phyloP scores from a whole-genome alignment of 2,113 vertebrate genomes.

The Suricata suricatta region DNA sequence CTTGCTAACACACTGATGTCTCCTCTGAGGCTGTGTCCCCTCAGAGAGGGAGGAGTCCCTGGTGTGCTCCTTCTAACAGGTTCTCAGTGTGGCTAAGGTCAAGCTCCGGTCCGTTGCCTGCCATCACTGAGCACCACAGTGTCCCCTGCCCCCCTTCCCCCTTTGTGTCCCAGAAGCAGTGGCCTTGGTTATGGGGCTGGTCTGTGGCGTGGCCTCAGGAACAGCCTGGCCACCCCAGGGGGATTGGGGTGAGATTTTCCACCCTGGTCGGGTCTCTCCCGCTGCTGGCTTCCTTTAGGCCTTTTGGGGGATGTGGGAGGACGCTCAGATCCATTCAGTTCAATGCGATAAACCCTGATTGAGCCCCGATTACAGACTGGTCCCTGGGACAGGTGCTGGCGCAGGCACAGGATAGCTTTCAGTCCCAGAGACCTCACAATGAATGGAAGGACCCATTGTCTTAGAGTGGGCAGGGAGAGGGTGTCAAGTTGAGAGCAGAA shows the following conservation, averaged over 20 bases:
- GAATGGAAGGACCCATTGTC: background rate
- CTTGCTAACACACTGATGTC: background rate
- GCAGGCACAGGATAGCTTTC: background rate
- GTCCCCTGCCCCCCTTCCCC: background rate
- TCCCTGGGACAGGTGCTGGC: background rate
- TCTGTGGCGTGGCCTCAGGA: background rate
- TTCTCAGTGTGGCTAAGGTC: background rate
- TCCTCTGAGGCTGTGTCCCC: background rate
- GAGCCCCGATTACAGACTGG: background rate
- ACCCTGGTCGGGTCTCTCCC: background rate
- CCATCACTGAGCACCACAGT: background rate
- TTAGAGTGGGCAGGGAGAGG: background rate
- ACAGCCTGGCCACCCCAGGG: background rate
- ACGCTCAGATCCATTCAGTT: background rate
- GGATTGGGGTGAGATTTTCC: fast-evolving
- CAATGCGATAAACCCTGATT: background rate
- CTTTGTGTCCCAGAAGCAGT: background rate
- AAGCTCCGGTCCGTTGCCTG: background rate
- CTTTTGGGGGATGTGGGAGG: background rate
- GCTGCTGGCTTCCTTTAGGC: background rate
- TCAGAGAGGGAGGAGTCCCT: background rate
- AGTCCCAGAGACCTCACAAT: background rate
- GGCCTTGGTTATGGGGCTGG: background rate
- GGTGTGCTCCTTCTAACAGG: background rate
- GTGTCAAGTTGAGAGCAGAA: background rate